These are phyloP conservation scores for Phoenicopterus ruber DNA, from an alignment of 2,113 vertebrate species.

Conservation along the genomic window DNA sequence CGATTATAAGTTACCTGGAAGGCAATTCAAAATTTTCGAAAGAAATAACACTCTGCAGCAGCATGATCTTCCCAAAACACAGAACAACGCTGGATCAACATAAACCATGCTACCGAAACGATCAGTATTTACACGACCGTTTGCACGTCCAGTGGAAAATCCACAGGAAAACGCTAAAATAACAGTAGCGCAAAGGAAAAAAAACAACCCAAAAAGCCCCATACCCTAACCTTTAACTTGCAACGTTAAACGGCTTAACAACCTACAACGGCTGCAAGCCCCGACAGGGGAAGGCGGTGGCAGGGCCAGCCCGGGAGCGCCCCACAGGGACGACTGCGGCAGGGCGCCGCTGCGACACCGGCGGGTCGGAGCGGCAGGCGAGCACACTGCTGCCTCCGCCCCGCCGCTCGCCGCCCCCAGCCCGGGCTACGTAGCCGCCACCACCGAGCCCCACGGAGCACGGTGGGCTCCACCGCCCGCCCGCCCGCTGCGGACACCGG, in stretches of 20 bases:
- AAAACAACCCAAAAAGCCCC: too few relatives aligned
- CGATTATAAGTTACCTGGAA: background rate
- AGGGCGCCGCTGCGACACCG: too few relatives aligned
- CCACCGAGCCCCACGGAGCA: too few relatives aligned
- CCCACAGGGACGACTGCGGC: too few relatives aligned
- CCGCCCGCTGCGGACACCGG: background rate
- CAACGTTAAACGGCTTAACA: rapidly evolving
- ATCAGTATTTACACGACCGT: rapidly evolving
- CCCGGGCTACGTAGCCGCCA: background rate
- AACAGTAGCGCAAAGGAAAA: rapidly evolving
- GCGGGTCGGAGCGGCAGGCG: background rate
- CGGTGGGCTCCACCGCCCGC: background rate
- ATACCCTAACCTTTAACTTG: rapidly evolving
- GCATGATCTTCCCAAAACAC: background rate
- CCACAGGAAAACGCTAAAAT: rapidly evolving
- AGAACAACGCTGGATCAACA: rapidly evolving
- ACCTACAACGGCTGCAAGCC: rapidly evolving
- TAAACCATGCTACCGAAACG: rapidly evolving
- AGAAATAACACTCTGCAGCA: background rate
- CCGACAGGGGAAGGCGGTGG: rapidly evolving
- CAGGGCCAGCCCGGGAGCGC: too few relatives aligned
- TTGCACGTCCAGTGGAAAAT: rapidly evolving
- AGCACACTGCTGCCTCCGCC: background rate
- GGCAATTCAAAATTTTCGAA: background rate
- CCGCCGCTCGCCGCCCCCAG: too few relatives aligned